Conservation (phyloP, 2,113 vertebrate species). For the Chionis minor region DNA sequence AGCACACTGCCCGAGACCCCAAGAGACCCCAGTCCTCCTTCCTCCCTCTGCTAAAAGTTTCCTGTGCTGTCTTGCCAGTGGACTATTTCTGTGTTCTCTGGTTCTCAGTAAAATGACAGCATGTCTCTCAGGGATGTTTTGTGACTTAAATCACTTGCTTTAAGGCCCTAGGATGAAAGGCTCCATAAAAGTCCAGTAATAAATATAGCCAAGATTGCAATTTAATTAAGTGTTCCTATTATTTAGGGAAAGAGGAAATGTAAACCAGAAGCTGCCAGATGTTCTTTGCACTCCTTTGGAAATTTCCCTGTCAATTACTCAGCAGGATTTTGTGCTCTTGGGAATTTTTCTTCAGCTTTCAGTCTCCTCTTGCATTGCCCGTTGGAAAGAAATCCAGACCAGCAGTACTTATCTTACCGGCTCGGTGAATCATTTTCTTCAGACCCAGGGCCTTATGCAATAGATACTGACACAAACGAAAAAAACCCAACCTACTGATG, state of each 20-base stretch:
- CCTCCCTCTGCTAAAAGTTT: neutral
- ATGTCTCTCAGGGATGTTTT: neutral
- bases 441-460: neutral
- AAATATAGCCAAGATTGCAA: neutral
- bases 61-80: neutral
- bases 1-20: neutral
- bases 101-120: neutral
- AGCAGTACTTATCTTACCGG: neutral
- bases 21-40: neutral
- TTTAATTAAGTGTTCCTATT: neutral
- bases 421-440: neutral
- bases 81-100: neutral
- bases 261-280: neutral
- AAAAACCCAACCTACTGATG: neutral
- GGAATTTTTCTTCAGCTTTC: neutral
- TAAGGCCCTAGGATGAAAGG: neutral
- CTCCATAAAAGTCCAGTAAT: neutral
- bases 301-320: neutral
- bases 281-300: neutral
- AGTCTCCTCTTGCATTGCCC: neutral
- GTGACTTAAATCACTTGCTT: neutral
- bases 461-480: neutral
- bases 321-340: neutral
- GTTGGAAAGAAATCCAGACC: neutral
- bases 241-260: neutral